A percentile compares a stretch with the other conserved stretches of the same genome.
These are phyloP conservation scores for Azemiops feae DNA, from an alignment of 2,113 vertebrate genomes.

Conservation along the genomic window DNA sequence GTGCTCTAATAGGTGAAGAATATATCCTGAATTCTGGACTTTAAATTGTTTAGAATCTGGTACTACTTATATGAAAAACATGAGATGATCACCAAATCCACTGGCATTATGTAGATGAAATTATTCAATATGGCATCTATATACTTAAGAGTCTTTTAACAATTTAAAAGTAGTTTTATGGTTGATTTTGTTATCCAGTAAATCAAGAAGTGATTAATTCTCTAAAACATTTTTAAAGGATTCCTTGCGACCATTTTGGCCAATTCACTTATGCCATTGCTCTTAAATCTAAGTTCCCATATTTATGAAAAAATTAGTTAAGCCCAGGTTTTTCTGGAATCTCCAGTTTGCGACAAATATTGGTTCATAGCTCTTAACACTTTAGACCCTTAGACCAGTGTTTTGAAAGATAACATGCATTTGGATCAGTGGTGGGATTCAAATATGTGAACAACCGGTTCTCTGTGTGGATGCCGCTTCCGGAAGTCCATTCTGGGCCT, in stretches of 20 bases:
- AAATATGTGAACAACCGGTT: no score
- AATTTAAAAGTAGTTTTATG: constrained; percentile 58
- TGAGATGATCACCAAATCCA: constrained; percentile 62
- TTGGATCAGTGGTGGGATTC: no score
- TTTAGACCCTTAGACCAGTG: constrained; percentile 33
- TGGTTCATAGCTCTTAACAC: constrained; percentile 46
- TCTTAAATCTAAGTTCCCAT: constrained; percentile 53
- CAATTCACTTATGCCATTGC: constrained; percentile 29
- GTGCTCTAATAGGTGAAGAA: constrained; percentile 55
- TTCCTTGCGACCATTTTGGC: constrained; percentile 16
- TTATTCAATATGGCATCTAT: constrained; percentile 61
- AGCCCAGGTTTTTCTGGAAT: constrained; percentile 48
- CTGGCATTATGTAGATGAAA: constrained; percentile 59
- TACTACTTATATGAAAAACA: constrained; percentile 52
- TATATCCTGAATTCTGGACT: constrained; percentile 42
- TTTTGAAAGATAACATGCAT: constrained; percentile 32
- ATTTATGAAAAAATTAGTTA: constrained; percentile 44
- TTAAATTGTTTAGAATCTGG: constrained; percentile 55
- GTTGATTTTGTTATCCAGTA: constrained; percentile 61
- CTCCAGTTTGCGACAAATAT: constrained; percentile 46
- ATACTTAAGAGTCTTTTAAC: constrained; percentile 41
- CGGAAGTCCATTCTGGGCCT: no score
- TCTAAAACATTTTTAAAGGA: constrained; percentile 43
- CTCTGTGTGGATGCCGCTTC: no score
- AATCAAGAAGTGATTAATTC: constrained; percentile 56